Evolutionary conservation across 2,797 vertebrate species (phyloP), one percentile per base, ranked within the genome.

Genomic region (Echeneis naucrates): DNA sequence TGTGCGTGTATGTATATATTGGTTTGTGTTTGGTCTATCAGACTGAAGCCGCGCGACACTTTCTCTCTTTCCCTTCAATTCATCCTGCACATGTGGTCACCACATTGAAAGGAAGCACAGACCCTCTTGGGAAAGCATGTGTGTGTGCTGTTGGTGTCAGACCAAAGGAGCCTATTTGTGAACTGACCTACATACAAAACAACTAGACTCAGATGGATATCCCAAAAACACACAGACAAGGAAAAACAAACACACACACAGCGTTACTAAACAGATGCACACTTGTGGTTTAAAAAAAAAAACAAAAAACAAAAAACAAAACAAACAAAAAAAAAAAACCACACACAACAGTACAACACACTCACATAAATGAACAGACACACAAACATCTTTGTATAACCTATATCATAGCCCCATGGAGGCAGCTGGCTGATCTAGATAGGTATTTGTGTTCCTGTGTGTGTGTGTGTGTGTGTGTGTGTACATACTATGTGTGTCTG

Each of bases 101-200:
- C 93, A 94, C 78, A 92, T 88, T 91, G 88, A 81, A 83, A 89
- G 88, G 89, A 93, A 91, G 91, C 78, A 24, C 72, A 87, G 83
- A 90, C 84, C 73, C 89, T 88, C 88, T 60, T 54, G 88, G 79
- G 88, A 81, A 80, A 77, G 62, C 30, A 3, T 54, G 55, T 55
- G 68, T 61, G 64, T 68, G 42, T 30, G 62, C 44, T 44, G 56
- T 69, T 84, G 76, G 71, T 80, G 85, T 86, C 83, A 68, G 78
- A 89, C 82, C 59, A 72, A 87, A 83, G 65, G 47, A 81, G 82
- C 55, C 75, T 72, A 83, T 85, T 86, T 88, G 82, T 78, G 77
- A 82, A 75, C 68, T 90, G 89, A 91, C 92, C 89, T 90, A 92
- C 81, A 93, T 92, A 90, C 75, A 81, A 81, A 82, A 81, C 82